A percentile compares a stretch with the other conserved stretches of the same genome.
Evolutionary conservation across 92 coral and sea anemone species (phyloP).

Genomic region (Actinernus sp.): DNA sequence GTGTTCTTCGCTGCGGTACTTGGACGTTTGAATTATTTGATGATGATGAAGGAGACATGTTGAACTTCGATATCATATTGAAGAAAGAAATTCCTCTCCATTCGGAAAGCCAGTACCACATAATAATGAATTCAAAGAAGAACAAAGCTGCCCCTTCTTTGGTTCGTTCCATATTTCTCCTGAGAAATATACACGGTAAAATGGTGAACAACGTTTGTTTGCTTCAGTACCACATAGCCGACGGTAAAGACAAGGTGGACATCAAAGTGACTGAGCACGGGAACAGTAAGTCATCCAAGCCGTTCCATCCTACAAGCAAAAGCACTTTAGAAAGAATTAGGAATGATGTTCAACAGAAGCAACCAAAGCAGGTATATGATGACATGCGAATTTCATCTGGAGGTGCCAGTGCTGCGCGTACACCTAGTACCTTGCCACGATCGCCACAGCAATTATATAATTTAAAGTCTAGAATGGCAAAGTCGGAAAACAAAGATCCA

Average conservation of each 20-base stretch:
- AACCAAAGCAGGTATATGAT: constrained; percentile 8
- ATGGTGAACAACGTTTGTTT: constrained; percentile 16
- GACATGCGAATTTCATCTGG: constrained; percentile 9
- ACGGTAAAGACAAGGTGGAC: constrained; percentile 11
- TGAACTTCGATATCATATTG: neutral
- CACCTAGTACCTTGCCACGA: constrained; percentile 18
- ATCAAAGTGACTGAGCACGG: constrained; percentile 31
- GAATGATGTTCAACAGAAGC: too few species aligned
- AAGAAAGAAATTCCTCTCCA: constrained; percentile 3
- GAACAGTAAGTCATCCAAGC: constrained; percentile 10
- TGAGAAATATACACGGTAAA: constrained; percentile 4
- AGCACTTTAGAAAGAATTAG: too few species aligned
- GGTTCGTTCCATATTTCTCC: constrained; percentile 28
- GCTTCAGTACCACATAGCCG: constrained; percentile 29
- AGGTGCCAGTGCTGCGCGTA: constrained; percentile 4
- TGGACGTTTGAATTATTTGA: constrained; percentile 40
- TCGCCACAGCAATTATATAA: constrained; percentile 16
- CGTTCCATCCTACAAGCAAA: constrained; percentile 26
- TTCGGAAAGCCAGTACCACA: constrained; percentile 15
- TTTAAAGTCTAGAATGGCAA: neutral
- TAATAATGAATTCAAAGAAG: constrained; percentile 23
- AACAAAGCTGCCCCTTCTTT: constrained; percentile 40
- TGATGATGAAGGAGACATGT: constrained; percentile 5
- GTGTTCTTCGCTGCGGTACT: constrained; percentile 22
- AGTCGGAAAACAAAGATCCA: neutral